Base-by-base conservation (phyloP, 2,797 vertebrate species). In the Perodicticus potto region DNA sequence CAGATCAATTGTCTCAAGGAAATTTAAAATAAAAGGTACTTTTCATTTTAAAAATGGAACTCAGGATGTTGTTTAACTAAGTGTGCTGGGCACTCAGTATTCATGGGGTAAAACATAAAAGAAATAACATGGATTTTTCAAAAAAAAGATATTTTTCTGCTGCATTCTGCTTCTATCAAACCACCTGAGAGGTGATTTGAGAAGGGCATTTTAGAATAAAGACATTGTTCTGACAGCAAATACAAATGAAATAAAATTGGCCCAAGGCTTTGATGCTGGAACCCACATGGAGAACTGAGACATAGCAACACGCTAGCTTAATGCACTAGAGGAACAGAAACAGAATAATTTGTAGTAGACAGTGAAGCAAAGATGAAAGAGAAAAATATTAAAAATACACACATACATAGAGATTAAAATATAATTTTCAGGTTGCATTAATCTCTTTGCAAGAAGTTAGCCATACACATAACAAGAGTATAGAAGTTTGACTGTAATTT, bases 191-290 rank as follows among this genome's bases (percentile, higher is more conserved):
- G 98, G 98, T 98, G 98, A 98, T 98, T 98, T 90, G 97, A 98
- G 98, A 98, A 98, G 97, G 97, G 96, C 97, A 98, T 98, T 98
- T 98, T 97, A 97, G 98, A 98, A 98, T 98, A 98, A 98, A 99
- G 98, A 99, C 97, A 98, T 98, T 98, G 97, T 96, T 98, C 98
- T 98, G 98, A 98, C 98, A 98, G 98, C 97, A 98, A 98, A 98
- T 97, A 98, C 97, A 98, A 99, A 98, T 98, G 98, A 98, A 98
- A 98, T 98, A 98, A 98, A 98, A 98, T 98, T 98, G 97, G 98
- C 98, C 98, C 97, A 97, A 98, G 98, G 98, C 98, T 99, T 98
- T 98, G 98, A 98, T 98, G 98, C 97, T 77, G 80, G 98, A 98
- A 98, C 96, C 96, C 98, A 98, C 98, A 98, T 94, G 96, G 97